phyloP scores from a whole-genome alignment of 2,888 invertebrate species.

The Athrips mouffetella region DNA sequence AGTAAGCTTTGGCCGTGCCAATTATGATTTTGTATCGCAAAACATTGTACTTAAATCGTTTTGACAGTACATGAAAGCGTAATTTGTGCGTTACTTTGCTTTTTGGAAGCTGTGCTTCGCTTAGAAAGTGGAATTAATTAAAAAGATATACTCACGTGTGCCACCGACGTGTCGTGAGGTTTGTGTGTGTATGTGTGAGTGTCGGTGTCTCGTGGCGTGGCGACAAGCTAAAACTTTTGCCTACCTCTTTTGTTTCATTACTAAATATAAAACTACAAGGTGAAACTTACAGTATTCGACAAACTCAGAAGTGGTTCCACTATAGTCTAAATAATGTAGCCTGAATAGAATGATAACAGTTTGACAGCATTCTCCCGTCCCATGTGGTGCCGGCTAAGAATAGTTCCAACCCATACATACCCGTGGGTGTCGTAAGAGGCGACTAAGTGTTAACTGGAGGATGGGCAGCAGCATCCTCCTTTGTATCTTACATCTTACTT shows the following conservation, averaged over 20 bases:
- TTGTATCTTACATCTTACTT: too few relatives aligned
- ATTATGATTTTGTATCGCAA: not conserved
- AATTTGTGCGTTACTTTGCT: constrained; percentile 10
- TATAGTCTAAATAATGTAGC: too few relatives aligned
- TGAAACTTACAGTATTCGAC: too few relatives aligned
- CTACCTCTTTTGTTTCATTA: not conserved
- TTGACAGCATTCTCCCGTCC: too few relatives aligned
- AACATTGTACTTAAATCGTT: not conserved
- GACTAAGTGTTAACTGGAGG: too few relatives aligned
- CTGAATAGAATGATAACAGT: too few relatives aligned
- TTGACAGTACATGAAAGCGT: constrained; percentile 9
- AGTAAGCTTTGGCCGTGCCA: constrained; percentile 1
- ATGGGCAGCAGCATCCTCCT: too few relatives aligned
- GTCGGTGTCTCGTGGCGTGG: constrained; percentile 57
- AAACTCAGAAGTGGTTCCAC: too few relatives aligned
- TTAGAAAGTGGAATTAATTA: constrained; percentile 34
- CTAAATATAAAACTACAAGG: not conserved
- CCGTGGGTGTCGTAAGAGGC: too few relatives aligned
- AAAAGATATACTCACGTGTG: constrained; percentile 61
- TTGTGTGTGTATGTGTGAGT: constrained; percentile 44
- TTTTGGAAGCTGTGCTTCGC: constrained; percentile 38
- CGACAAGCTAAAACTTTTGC: not conserved
- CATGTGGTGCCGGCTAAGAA: too few relatives aligned
- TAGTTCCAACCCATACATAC: too few relatives aligned
- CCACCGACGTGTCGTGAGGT: constrained; percentile 56